A percentile compares a stretch with the other conserved stretches of the same genome.
phyloP scores from a whole-genome alignment of 2,113 vertebrate genomes.

The Lophotis ruficrista region DNA sequence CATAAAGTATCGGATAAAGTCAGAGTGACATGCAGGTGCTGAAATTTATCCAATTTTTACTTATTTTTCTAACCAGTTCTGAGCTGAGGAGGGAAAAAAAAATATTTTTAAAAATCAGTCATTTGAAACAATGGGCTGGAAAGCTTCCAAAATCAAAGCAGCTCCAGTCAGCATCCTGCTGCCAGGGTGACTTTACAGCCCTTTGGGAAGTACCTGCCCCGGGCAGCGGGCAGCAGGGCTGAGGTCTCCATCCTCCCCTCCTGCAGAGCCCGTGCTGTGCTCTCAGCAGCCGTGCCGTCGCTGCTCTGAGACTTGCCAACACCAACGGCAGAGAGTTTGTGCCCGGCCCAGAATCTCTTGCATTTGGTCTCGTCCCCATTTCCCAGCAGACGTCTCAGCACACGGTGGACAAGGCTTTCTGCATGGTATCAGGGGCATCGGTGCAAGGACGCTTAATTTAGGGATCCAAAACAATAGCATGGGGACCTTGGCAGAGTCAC shows the following conservation, averaged over 20 bases:
- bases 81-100: rapidly evolving
- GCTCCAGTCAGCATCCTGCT: background rate
- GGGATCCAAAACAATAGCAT: background rate
- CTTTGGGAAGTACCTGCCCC: rapidly evolving
- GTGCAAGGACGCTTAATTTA: background rate
- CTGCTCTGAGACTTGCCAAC: background rate
- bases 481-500: background rate
- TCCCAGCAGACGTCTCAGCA: background rate
- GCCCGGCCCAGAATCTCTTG: background rate
- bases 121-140: background rate
- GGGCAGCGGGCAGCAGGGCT: background rate
- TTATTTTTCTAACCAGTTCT: background rate
- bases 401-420: background rate
- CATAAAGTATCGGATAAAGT: background rate
- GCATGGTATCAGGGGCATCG: no score
- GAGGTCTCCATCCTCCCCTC: background rate
- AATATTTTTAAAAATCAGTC: background rate
- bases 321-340: background rate
- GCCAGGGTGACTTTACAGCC: background rate
- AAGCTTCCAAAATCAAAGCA: background rate
- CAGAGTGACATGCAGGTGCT: background rate
- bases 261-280: rapidly evolving
- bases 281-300: rapidly evolving
- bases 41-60: background rate
- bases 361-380: background rate